These are phyloP conservation scores for Limnodromus scolopaceus DNA, from an alignment of 2,797 vertebrate species.

Conservation along the genomic window DNA sequence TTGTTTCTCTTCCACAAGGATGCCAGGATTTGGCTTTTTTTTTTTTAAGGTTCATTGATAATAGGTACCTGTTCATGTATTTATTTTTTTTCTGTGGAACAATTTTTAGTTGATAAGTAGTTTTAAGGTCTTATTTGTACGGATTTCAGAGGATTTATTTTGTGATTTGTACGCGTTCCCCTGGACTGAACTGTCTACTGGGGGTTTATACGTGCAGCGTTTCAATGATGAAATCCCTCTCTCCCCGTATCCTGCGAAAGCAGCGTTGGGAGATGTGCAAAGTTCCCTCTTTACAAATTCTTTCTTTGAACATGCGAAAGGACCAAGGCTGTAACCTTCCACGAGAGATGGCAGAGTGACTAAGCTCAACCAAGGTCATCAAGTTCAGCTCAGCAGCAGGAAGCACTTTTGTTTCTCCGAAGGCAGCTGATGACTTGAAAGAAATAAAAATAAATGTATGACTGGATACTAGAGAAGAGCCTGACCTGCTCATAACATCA, in stretches of 20 bases:
- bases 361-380: neutral
- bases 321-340: neutral
- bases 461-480: neutral
- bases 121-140: neutral
- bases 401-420: neutral
- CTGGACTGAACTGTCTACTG: neutral
- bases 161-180: fast-evolving
- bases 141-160: neutral
- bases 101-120: neutral
- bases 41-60: neutral
- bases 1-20: neutral
- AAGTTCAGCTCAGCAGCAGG: neutral
- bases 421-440: constrained; percentile 38
- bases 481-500: neutral
- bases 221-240: neutral
- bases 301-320: neutral
- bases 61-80: fast-evolving
- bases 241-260: neutral
- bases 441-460: constrained; percentile 43
- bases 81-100: neutral
- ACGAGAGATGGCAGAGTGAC: neutral
- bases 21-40: neutral
- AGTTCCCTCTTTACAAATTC: neutral
- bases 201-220: neutral
- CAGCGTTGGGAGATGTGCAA: fast-evolving